A percentile compares a stretch with the other conserved stretches of the same genome.
These are phyloP conservation scores for Amphipoea oculea DNA, from an alignment of 2,888 invertebrate species.

Conservation along the genomic window DNA sequence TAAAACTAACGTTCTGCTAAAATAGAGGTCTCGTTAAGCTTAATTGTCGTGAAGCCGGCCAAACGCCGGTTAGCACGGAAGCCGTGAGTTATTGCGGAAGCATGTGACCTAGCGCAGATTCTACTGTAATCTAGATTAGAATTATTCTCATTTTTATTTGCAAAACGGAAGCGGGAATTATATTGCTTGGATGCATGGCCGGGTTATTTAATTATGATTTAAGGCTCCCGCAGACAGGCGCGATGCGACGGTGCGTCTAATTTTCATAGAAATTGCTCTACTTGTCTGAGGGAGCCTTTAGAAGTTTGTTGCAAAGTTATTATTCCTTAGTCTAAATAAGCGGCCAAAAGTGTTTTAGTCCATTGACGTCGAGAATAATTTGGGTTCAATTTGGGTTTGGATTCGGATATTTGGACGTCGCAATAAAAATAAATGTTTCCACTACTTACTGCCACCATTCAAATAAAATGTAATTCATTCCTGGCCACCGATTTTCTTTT, in stretches of 20 bases:
- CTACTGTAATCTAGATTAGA: constrained; percentile 33
- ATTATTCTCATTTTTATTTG: constrained; percentile 11
- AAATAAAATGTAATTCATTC: too few relatives aligned
- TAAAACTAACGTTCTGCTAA: constrained; percentile 44
- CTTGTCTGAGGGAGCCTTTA: not conserved
- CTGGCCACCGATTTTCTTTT: too few relatives aligned
- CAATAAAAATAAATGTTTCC: not conserved
- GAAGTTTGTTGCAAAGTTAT: not conserved
- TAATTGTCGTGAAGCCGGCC: constrained; percentile 35
- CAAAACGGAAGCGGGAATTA: not conserved
- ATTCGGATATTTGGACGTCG: too few relatives aligned
- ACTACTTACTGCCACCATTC: too few relatives aligned
- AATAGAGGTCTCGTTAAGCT: constrained; percentile 55
- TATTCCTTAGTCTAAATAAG: not conserved
- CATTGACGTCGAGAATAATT: not conserved
- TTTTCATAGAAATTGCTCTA: not conserved
- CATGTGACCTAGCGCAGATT: constrained; percentile 35
- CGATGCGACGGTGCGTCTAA: not conserved
- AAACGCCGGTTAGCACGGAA: constrained; percentile 37
- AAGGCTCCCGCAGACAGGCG: not conserved
- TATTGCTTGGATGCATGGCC: not conserved
- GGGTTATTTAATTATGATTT: not conserved
- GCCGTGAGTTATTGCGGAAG: constrained; percentile 50
- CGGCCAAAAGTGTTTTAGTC: not conserved
- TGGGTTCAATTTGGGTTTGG: too few relatives aligned